Base-by-base conservation (phyloP, 2,797 vertebrate species). In the Melanotaenia nigrans region DNA sequence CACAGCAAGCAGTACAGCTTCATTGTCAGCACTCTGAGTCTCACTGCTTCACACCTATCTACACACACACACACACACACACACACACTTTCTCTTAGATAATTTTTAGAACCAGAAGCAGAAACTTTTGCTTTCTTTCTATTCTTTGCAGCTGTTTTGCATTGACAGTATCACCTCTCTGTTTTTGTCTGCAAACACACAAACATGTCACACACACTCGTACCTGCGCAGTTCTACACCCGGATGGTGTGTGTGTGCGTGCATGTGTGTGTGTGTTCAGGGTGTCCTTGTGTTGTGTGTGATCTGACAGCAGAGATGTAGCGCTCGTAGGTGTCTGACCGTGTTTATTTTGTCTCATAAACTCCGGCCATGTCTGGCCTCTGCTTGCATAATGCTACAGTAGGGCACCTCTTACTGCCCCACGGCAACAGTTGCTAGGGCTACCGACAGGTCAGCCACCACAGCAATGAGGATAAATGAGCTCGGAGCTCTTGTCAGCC, bases 351-450 rank as follows among this genome's bases (percentile, higher is more conserved):
- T 30, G 80, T 71, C 69, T 84, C 70, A 75, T 87, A 77, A 78
- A 73, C 78, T 86, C 76, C 28, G 61, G 53, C 65, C 79, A 84
- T 65, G 40, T 85, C 77, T 84, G 85, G 67, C 79, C 79, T 87
- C 61, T 66, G 71, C 78, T 81, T 91, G 79, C 87, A 74, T 87
- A 87, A 85, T 79, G 76, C 79, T 90, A 88, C 84, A 87, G 84
- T 86, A 85, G 85, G 85, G 60, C 84, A 83, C 74, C 76, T 84
- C 84, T 80, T 68, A 62, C 73, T 75, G 55, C 67, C 82, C 79
- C 28, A 22, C 20, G 6, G 89, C 89, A 86, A 88, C 87, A 86
- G 92, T 93, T 92, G 78, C 91, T 71, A 89, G 71, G 90, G 90
- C 92, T 92, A 91, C 89, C 33, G 22, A 81, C 82, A 85, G 87